Base-by-base conservation (phyloP, 2,113 vertebrate species). In the Chunga burmeisteri region DNA sequence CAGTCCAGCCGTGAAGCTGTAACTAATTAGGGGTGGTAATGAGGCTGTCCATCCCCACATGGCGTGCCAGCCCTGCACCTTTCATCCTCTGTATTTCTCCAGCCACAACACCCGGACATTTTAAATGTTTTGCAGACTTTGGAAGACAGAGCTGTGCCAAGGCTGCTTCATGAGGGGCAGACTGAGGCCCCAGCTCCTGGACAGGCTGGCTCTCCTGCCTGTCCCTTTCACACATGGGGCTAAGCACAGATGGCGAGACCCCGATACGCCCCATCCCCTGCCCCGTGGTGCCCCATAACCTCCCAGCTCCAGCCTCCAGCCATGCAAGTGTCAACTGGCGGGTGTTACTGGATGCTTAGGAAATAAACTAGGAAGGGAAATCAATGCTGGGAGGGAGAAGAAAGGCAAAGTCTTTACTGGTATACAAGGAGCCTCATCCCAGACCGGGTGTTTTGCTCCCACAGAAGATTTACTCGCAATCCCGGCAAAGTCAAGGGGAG, bases 241-340 rank as follows among this genome's bases (percentile, higher is more conserved):
- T 12, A 58, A 59, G 63, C 17, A 1, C 12, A 1, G 23, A 30
- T 1, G 19, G 59, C 0, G 6, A 30, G 44, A 38, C 40, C 3
- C 53, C 0, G 2, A 26, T 27, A 16, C 7, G 4, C 25, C 58
- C n/a, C 42, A 14, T 8, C 42, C 40, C 47, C 42, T 63, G 15
- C 20, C 53, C 46, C 10, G 2, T 1, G 4, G 27, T 7, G 22
- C 78, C 50, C 82, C 0, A 2, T 7, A 10, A n/a, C 27, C 61
- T 44, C 71, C 50, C 56, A 7, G 67, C 38, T 58, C 70, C 4
- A 26, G n/a, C 36, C 36, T 10, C 34, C 1, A 13, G 2, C 13
- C 1, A 38, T 1, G 7, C 72, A 32, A 25, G 59, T 32, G 32
- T 20, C 2, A 5, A 34, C 78, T 1, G 3, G 21, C 4, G 58